Evolutionary conservation across 2,113 vertebrate species (phyloP).

Genomic region (Rhegmatorhina hoffmannsi): DNA sequence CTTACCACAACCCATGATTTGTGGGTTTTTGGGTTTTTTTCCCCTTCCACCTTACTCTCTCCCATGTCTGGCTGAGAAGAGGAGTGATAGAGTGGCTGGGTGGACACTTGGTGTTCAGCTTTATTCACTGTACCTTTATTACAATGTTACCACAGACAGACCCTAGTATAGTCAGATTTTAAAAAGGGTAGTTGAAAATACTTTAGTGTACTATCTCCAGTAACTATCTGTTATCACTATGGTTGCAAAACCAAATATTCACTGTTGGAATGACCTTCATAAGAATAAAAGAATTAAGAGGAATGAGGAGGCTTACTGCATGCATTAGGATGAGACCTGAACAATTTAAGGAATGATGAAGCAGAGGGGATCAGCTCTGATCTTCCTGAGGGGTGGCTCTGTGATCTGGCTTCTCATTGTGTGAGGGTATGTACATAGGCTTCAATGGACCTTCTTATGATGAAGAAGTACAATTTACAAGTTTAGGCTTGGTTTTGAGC

Average conservation of each 20-base stretch:
- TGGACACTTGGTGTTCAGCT: too few species aligned
- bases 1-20: too few species aligned
- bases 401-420: not conserved
- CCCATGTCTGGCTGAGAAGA: too few species aligned
- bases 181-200: not conserved
- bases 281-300: conserved; percentile 27
- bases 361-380: not conserved
- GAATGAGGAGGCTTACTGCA: conserved; percentile 35
- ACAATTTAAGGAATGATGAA: conserved; percentile 7
- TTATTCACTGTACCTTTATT: not conserved
- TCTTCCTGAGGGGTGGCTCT: not conserved
- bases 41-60: too few species aligned
- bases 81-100: too few species aligned
- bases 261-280: not conserved
- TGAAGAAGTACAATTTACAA: not conserved
- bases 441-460: not conserved
- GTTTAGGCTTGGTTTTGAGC: not conserved
- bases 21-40: too few species aligned
- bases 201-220: not conserved
- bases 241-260: conserved; percentile 46
- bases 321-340: not conserved
- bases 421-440: not conserved
- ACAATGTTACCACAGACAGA: not conserved
- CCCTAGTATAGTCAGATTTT: not conserved
- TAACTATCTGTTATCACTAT: conserved; percentile 24